Conservation (phyloP, 2,888 invertebrate genomes). For the Dicyrtomina minuta region DNA sequence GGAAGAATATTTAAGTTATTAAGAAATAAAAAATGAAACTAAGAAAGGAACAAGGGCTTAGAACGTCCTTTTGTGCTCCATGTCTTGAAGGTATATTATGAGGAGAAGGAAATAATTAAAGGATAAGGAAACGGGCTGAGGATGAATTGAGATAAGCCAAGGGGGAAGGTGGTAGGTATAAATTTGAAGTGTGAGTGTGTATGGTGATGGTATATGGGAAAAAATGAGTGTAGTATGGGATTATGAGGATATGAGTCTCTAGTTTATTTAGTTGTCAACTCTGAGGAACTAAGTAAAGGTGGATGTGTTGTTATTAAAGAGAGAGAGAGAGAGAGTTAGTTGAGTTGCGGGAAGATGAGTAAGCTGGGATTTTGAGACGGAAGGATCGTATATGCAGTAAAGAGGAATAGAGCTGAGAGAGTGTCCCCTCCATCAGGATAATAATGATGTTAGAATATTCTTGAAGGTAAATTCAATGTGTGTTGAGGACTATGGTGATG, state of each 20-base stretch:
- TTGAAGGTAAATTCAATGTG: constrained; percentile 3
- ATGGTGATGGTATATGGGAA: not conserved
- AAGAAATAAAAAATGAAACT: too few species aligned
- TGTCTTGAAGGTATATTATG: too few species aligned
- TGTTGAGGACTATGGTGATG: not conserved
- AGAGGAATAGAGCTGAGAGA: not conserved
- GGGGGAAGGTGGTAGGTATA: not conserved
- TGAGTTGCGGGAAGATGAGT: not conserved
- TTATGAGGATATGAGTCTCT: not conserved
- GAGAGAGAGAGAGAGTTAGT: constrained; percentile 9
- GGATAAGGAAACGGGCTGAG: constrained; percentile 9
- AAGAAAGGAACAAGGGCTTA: too few species aligned
- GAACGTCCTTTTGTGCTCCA: too few species aligned
- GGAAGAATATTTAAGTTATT: too few species aligned
- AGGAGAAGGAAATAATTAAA: constrained; percentile 19
- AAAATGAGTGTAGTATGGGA: constrained; percentile 1
- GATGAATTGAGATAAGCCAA: constrained; percentile 3
- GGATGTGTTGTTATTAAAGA: constrained; percentile 49
- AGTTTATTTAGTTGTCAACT: constrained; percentile 8
- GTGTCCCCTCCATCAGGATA: not conserved
- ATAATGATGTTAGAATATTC: not conserved
- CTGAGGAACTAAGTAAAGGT: constrained; percentile 34
- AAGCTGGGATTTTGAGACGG: not conserved
- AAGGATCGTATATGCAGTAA: constrained; percentile 4
- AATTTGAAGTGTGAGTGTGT: not conserved